These are phyloP conservation scores for Steromphala cineraria DNA, from an alignment of 2,888 invertebrate species.

Conservation along the genomic window DNA sequence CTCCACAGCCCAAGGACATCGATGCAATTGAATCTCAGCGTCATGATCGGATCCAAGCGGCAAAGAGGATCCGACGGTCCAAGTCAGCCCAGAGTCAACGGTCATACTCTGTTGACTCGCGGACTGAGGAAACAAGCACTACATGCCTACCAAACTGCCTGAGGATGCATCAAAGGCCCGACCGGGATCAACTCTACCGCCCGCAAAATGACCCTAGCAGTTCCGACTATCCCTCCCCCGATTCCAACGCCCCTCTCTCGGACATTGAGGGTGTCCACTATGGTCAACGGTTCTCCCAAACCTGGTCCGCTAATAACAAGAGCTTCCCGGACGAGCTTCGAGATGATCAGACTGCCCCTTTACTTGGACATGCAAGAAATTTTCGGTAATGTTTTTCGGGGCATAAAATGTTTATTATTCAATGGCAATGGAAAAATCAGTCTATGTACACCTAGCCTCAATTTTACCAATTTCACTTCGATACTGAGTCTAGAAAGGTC, in stretches of 20 bases:
- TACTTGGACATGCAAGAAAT: conserved; percentile 17
- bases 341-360: conserved; percentile 38
- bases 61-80: conserved; percentile 60
- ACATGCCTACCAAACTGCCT: conserved; percentile 69
- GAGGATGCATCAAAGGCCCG: conserved; percentile 61
- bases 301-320: conserved; percentile 39
- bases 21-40: conserved; percentile 65
- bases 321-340: conserved; percentile 30
- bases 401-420: no score
- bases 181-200: conserved; percentile 40
- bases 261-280: conserved; percentile 37
- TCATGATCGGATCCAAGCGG: conserved; percentile 64
- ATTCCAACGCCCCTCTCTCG: conserved; percentile 59
- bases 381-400: neutral
- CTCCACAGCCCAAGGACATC: conserved; percentile 65
- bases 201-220: conserved; percentile 50
- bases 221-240: conserved; percentile 59
- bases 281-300: conserved; percentile 23
- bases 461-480: no score
- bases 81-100: conserved; percentile 63
- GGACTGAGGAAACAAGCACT: conserved; percentile 50
- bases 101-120: conserved; percentile 54
- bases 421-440: no score
- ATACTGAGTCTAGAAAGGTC: no score
- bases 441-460: no score